These are phyloP conservation scores for Ischnus inquisitorius DNA, from an alignment of 2,888 invertebrate genomes.

Conservation along the genomic window DNA sequence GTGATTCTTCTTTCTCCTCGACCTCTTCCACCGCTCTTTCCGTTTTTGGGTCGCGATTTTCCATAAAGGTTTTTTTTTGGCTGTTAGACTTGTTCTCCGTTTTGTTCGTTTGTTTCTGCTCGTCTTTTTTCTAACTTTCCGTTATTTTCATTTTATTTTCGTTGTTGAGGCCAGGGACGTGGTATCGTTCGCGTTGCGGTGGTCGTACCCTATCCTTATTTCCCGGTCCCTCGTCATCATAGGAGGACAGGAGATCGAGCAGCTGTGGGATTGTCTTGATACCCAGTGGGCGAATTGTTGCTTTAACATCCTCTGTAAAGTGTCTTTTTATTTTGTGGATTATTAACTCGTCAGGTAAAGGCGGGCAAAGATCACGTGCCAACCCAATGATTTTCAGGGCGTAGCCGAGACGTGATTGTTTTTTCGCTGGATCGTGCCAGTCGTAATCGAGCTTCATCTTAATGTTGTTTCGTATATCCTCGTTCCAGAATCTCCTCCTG, in stretches of 20 bases:
- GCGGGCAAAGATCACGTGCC: background rate
- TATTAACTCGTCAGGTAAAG: background rate
- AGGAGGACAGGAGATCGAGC: constrained; percentile 12
- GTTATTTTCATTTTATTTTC: background rate
- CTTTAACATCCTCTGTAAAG: constrained; percentile 20
- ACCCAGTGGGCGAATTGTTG: background rate
- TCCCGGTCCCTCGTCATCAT: constrained; percentile 19
- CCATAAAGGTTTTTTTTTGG: too few relatives aligned
- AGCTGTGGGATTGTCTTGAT: background rate
- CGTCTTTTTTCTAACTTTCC: background rate
- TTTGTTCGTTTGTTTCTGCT: background rate
- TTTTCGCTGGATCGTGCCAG: too few relatives aligned
- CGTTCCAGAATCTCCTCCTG: too few relatives aligned
- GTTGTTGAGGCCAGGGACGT: background rate
- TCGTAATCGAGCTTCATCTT: too few relatives aligned
- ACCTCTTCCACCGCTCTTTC: too few relatives aligned
- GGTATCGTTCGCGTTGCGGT: background rate
- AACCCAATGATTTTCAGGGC: constrained; percentile 7
- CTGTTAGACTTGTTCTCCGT: too few relatives aligned
- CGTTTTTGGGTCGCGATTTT: too few relatives aligned
- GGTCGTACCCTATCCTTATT: background rate
- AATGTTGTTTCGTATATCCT: too few relatives aligned
- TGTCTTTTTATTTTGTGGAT: constrained; percentile 14
- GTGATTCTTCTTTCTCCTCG: background rate
- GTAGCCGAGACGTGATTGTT: background rate